Evolutionary conservation across 2,888 invertebrate genomes (phyloP).

Genomic region (Calliopum simillimum): DNA sequence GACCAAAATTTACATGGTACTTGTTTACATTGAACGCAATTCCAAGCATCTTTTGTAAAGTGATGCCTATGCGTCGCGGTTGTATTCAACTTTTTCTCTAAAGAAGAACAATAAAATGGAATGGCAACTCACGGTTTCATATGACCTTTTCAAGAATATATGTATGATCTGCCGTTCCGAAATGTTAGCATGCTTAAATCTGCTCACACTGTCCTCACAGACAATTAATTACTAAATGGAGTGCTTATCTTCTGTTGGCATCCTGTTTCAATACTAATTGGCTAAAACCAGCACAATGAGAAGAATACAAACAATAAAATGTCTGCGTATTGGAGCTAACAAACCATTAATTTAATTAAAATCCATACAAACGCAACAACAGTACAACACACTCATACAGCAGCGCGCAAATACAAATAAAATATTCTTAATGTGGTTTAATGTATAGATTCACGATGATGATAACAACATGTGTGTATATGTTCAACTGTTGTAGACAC

Average conservation of each 20-base stretch:
- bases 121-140: no score
- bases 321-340: constrained; percentile 10
- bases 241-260: constrained; percentile 2
- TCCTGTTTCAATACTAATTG: constrained; percentile 10
- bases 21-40: no score
- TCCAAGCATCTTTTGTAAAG: no score
- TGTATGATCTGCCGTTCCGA: no score
- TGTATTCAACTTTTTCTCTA: no score
- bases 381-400: neutral
- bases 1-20: no score
- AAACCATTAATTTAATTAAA: constrained; percentile 27
- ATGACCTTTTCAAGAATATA: no score
- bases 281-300: neutral
- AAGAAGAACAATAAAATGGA: no score
- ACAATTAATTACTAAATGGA: constrained; percentile 5
- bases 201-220: no score
- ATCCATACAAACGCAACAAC: neutral
- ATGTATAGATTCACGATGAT: neutral
- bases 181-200: no score
- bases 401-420: constrained; percentile 16
- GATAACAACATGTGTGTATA: neutral
- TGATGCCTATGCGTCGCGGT: no score
- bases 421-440: neutral
- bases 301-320: constrained; percentile 7
- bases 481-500: neutral